phyloP scores from a whole-genome alignment of 2,113 vertebrate species.

The Nicator chloris region DNA sequence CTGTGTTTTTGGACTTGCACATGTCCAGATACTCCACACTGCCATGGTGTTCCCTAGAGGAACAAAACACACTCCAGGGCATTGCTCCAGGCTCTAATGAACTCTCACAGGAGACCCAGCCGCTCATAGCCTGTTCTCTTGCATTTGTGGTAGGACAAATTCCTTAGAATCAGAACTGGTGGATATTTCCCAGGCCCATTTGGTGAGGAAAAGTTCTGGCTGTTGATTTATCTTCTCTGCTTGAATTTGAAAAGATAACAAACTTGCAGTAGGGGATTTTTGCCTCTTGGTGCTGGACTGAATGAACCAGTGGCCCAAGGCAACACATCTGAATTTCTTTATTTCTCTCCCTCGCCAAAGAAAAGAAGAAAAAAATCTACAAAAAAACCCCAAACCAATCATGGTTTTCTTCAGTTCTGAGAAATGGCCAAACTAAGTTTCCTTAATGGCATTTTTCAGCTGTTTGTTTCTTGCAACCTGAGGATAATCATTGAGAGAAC shows the following conservation, averaged over 20 bases:
- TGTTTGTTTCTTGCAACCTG: neutral
- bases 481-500: neutral
- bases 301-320: neutral
- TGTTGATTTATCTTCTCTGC: neutral
- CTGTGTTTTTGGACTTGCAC: neutral
- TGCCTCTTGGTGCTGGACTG: neutral
- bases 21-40: neutral
- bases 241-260: neutral
- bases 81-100: neutral
- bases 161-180: neutral
- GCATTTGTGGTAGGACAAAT: neutral
- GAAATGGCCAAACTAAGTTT: neutral
- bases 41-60: neutral
- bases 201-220: neutral
- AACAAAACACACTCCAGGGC: neutral
- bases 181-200: neutral
- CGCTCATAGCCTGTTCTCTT: neutral
- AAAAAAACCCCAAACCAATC: neutral
- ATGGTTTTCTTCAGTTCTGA: neutral
- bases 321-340: neutral
- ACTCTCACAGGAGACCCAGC: neutral
- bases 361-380: neutral
- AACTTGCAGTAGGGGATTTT: neutral
- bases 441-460: neutral
- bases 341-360: neutral